These are phyloP conservation scores for Sinocyclocheilus maitianheensis DNA, from an alignment of 2,113 vertebrate species.

Conservation along the genomic window DNA sequence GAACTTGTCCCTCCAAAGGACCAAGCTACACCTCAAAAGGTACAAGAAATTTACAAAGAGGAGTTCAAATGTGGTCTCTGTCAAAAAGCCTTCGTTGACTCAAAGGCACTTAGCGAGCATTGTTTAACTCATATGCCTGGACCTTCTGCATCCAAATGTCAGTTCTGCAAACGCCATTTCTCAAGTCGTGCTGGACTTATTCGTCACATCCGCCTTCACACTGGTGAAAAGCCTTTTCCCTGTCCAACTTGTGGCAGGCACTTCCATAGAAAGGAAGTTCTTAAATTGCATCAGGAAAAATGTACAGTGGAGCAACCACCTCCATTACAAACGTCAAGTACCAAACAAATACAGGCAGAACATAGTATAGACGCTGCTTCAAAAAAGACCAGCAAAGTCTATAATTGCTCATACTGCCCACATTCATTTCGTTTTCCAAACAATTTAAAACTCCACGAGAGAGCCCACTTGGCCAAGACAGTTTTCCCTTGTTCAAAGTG, in stretches of 20 bases:
- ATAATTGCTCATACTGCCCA: conserved; percentile 67
- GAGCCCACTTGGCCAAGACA: conserved; percentile 64
- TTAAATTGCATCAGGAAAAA: conserved; percentile 62
- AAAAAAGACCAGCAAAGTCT: conserved; percentile 6
- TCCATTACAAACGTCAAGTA: background rate
- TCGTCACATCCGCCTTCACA: conserved; percentile 72
- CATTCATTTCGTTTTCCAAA: conserved; percentile 59
- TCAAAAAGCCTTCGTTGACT: conserved; percentile 64
- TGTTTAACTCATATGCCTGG: conserved; percentile 67
- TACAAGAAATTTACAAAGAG: conserved; percentile 9
- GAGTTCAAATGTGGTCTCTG: conserved; percentile 68
- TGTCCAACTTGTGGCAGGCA: conserved; percentile 69
- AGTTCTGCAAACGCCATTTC: conserved; percentile 70
- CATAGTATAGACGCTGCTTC: background rate
- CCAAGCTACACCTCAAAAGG: background rate
- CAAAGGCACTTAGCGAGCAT: conserved; percentile 66
- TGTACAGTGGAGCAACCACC: conserved; percentile 52
- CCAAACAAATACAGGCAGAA: background rate
- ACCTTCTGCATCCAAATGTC: conserved; percentile 66
- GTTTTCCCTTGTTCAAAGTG: conserved; percentile 69
- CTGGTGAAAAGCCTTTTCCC: conserved; percentile 68
- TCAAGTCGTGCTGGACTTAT: conserved; percentile 62
- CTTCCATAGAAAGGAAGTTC: conserved; percentile 63
- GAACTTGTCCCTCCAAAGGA: conserved; percentile 26
- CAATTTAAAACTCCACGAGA: conserved; percentile 63